Evolutionary conservation across 2,113 vertebrate genomes (phyloP), one percentile per base, ranked within the genome.

Genomic region (Meleagris gallopavo): DNA sequence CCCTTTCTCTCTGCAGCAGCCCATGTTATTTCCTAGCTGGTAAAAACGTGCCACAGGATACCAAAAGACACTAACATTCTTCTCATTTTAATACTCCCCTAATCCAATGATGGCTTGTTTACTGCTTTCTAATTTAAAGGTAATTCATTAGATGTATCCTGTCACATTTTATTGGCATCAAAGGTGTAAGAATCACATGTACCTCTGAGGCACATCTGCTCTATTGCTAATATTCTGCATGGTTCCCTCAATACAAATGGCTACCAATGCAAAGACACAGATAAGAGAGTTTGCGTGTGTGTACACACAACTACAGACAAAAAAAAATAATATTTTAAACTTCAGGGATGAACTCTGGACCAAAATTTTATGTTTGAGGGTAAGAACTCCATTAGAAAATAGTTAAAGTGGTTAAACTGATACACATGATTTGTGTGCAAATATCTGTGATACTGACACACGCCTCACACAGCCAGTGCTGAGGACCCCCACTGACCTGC

Each of bases 31-130:
- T 96, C 80, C 87, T 70, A 94, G 91, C 94, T 89, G 50, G 83
- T 52, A 88, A 88, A 96, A 94, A 93, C 77, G 32, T 94, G 89
- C 93, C 86, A 96, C 78, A 87, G 87, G 89, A 94, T 92, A 96
- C 93, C 93, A 92, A 80, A 94, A 94, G 92, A 93, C 0, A 0
- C 55, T 69, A 88, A 89, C 3, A 5, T 93, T 96, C 88, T 85
- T 74, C 95, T 93, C 45, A 95, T 97, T 95, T 96, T 95, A 95
- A 97, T 95, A 95, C 94, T 92, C 85, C 76, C 91, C 91, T 96
- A 91, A 96, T 96, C 92, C 94, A 94, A 82, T 95, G 89, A 97
- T 76, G 65, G 93, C 77, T 94, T 95, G 94, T 91, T 97, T 96
- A 93, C 94, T 74, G 93, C 93, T 86, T 94, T 90, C 87, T 95